phyloP scores from a whole-genome alignment of 64 coral and sea anemone species.

The Porites australiensis region DNA sequence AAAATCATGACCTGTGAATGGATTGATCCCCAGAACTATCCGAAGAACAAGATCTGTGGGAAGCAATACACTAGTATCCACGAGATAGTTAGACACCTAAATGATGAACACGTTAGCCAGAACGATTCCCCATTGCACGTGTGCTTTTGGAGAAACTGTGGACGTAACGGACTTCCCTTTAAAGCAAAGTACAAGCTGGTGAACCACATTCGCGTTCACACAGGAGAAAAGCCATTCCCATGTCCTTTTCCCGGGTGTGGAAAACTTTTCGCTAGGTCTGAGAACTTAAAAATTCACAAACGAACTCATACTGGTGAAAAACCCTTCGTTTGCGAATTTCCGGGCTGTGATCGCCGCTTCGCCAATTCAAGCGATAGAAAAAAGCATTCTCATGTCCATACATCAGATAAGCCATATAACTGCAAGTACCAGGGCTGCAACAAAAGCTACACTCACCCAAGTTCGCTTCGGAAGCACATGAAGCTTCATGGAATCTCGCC shows the following conservation, averaged over 20 bases:
- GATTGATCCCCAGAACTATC: conserved; percentile 90
- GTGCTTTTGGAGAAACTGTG: conserved; percentile 87
- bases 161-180: conserved; percentile 90
- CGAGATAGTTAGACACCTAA: conserved; percentile 91
- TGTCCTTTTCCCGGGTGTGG: conserved; percentile 94
- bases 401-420: conserved; percentile 94
- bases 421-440: conserved; percentile 93
- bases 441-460: conserved; percentile 95
- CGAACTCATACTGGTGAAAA: conserved; percentile 93
- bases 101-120: conserved; percentile 92
- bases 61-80: conserved; percentile 93
- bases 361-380: conserved; percentile 97
- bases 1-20: conserved; percentile 92
- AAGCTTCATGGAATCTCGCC: conserved; percentile 96
- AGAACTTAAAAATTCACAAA: conserved; percentile 98
- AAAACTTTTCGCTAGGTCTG: conserved; percentile 95
- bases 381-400: conserved; percentile 95
- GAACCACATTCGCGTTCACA: conserved; percentile 95
- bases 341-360: conserved; percentile 91
- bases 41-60: conserved; percentile 91
- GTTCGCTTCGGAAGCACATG: conserved; percentile 93
- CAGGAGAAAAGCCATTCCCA: conserved; percentile 91
- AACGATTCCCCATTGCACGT: conserved; percentile 91
- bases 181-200: conserved; percentile 98
- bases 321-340: conserved; percentile 92